These are phyloP conservation scores for Incurvaria masculella DNA, from an alignment of 2,888 invertebrate genomes.

Conservation along the genomic window DNA sequence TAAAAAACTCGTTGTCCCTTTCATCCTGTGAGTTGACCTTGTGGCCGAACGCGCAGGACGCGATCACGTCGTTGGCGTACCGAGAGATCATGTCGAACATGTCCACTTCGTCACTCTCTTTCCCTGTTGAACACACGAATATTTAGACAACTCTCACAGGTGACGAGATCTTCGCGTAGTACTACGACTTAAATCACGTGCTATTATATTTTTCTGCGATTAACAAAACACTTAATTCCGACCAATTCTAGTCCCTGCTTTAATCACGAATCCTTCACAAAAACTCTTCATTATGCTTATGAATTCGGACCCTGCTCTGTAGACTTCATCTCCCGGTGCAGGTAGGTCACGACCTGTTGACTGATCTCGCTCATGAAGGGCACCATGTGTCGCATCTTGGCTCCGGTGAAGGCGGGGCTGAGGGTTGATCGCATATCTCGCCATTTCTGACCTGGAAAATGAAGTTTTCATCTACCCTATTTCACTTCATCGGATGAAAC, in stretches of 20 bases:
- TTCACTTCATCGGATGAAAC: too few relatives aligned
- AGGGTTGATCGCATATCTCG: constrained; percentile 44
- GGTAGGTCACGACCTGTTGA: not conserved
- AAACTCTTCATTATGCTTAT: too few relatives aligned
- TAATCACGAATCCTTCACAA: too few relatives aligned
- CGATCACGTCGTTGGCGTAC: constrained; percentile 59
- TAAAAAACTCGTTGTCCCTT: constrained; percentile 53
- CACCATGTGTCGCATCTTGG: constrained; percentile 55
- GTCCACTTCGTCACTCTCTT: constrained; percentile 28
- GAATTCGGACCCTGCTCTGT: not conserved
- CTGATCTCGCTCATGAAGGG: constrained; percentile 30
- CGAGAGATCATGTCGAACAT: constrained; percentile 46
- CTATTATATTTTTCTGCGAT: too few relatives aligned
- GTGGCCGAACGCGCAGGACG: constrained; percentile 55
- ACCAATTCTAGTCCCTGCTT: too few relatives aligned
- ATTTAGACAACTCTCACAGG: too few relatives aligned
- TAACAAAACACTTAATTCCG: too few relatives aligned
- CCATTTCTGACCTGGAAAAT: constrained; percentile 44
- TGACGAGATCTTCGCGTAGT: too few relatives aligned
- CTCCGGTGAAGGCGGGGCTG: constrained; percentile 55
- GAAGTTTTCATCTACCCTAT: too few relatives aligned
- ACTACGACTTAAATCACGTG: too few relatives aligned
- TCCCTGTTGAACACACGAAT: too few relatives aligned
- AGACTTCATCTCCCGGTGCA: not conserved
- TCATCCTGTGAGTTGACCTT: constrained; percentile 52